Conservation (phyloP, 2,113 vertebrate genomes). For the Saiga tatarica region DNA sequence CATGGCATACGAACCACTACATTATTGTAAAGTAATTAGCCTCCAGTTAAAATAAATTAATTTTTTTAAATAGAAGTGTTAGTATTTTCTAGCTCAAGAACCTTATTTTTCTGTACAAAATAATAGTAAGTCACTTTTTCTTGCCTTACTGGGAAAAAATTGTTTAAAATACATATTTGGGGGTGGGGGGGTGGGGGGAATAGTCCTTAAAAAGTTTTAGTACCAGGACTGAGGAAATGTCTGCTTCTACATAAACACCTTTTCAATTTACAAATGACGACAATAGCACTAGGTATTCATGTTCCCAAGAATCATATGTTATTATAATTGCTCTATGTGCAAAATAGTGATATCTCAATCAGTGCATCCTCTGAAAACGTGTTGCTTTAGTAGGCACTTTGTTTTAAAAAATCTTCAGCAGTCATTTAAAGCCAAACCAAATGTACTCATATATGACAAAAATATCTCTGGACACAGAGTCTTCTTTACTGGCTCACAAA, state of each 20-base stretch:
- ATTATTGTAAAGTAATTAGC: background rate
- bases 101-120: background rate
- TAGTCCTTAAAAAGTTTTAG: background rate
- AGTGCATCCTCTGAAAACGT: background rate
- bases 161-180: background rate
- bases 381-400: conserved; percentile 6
- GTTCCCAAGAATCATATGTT: background rate
- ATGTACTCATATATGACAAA: background rate
- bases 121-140: background rate
- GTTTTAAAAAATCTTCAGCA: background rate
- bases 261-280: background rate
- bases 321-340: background rate
- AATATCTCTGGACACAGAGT: background rate
- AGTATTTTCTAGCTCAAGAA: background rate
- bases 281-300: background rate
- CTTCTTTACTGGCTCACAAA: background rate
- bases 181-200: too few species aligned
- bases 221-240: background rate
- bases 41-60: background rate
- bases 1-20: background rate
- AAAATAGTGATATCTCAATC: background rate
- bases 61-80: background rate
- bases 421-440: background rate
- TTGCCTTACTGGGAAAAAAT: background rate
- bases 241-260: background rate